Evolutionary conservation across 2,797 vertebrate genomes (phyloP), one percentile per base, ranked within the genome.

Genomic region (Ataeniobius toweri): DNA sequence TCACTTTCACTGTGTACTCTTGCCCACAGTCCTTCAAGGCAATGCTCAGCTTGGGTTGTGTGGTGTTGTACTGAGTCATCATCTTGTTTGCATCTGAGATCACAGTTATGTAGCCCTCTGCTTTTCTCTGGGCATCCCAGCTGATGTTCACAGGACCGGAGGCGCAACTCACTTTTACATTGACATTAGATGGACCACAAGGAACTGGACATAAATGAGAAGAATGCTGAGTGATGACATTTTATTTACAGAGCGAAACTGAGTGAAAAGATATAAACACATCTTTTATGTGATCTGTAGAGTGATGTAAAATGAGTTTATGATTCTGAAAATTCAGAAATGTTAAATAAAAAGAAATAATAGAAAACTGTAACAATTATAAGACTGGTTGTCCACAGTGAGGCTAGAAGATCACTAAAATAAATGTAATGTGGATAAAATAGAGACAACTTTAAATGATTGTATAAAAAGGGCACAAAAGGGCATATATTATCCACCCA

Each of bases 171-270:
- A 95, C 81, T 0, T 58, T 18, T 0, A 89, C 63, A 0, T 18
- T 51, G 67, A 95, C 77, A 0, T 91, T 79, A 18, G 51, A 44
- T 8, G 96, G 96, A 22, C 94, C 95, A 75, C 96, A 96, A 24
- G 94, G 94, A 77, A 95, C 96, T 97, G 83, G 5, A 75, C 1
- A 65, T 20, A 83, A 39, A 81, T 5, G 58, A 36, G 16, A 67
- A n/a, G 48, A 7, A 55, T 6, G 16, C 13, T 7, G 13, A 1
- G 28, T 5, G 1, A 36, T 44, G 18, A n/a, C 0, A n/a, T 56
- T n/a, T 56, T 24, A 56, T 24, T 58, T 26, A 26, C 9, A n/a
- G 2, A 1, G 24, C 9, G 8, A 12, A 26, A n/a, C 10, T 12
- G n/a, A 2, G n/a, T n/a, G n/a, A 26, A 12, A 26, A 26, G 3